These are phyloP conservation scores for Pachypeltis micranthus DNA, from an alignment of 1,140 invertebrate species.

Conservation along the genomic window DNA sequence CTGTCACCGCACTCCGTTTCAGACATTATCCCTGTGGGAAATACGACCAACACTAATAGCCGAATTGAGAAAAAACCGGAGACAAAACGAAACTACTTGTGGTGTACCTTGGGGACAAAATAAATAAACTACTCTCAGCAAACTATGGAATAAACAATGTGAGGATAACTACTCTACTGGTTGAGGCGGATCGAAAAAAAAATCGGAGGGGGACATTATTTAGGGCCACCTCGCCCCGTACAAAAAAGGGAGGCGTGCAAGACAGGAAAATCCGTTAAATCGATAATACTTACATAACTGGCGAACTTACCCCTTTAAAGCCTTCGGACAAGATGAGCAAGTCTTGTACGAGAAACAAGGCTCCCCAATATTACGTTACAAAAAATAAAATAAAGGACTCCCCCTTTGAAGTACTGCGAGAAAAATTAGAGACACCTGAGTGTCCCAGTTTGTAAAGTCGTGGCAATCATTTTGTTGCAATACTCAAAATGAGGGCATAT, in stretches of 20 bases:
- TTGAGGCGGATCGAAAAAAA: too few relatives aligned
- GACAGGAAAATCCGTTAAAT: slow-evolving; percentile 8
- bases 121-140: too few relatives aligned
- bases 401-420: too few relatives aligned
- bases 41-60: too few relatives aligned
- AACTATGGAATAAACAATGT: too few relatives aligned
- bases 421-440: not conserved
- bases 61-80: too few relatives aligned
- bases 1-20: slow-evolving; percentile 1
- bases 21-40: slow-evolving; percentile 2
- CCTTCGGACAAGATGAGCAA: not conserved
- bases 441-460: slow-evolving; percentile 5
- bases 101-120: too few relatives aligned
- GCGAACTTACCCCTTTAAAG: not conserved
- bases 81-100: too few relatives aligned
- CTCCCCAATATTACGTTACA: too few relatives aligned
- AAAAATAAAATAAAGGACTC: too few relatives aligned
- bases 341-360: not conserved
- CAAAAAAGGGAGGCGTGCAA: not conserved
- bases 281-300: slow-evolving; percentile 6
- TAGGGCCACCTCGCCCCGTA: not conserved
- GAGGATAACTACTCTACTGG: too few relatives aligned
- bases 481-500: slow-evolving; percentile 8
- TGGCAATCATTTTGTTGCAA: slow-evolving; percentile 7
- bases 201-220: too few relatives aligned